Evolutionary conservation across 2,797 vertebrate species (phyloP), one percentile per base, ranked within the genome.

Genomic region (Argyrosomus regius): DNA sequence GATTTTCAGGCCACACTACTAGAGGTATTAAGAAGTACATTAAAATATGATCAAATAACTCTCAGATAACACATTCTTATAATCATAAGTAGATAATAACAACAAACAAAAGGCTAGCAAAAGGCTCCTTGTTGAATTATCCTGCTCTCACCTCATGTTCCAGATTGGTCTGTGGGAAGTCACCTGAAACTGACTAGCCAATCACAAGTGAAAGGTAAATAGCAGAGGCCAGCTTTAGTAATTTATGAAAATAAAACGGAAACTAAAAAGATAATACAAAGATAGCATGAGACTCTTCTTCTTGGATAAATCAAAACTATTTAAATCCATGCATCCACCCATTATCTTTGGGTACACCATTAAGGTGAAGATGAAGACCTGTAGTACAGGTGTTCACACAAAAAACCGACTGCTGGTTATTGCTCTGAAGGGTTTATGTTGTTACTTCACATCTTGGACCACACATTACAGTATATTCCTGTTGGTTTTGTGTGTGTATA

Each of bases 351-450:
- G 9, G 28, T 16, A 1, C 1, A 1, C 6, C 12, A 7, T 35
- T 8, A 35, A 35, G 35, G 35, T 35, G 35, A 35, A 35, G 31
- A 35, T 56, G 11, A 20, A 20, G 2, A 56, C 24, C 14, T 66
- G 60, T 78, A 52, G 11, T 50, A 50, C 62, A 58, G 6, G 17
- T 26, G 41, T 58, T 74, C 16, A 35, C 60, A 64, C 31, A 43
- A 1, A 22, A 22, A 22, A 22, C 22, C 1, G 22, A 35, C 1
- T 9, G 35, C 35, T 35, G 35, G 35, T 35, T 35, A 9, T 35
- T 35, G 35, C 35, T 35, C 35, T 35, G 1, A 39, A 9, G 35
- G 35, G 35, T 39, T 39, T 39, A 39, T 39, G 8, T 39, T 39
- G 35, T 39, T 9, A 39, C 35, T 39, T 39, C 35, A 39, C 35